Conservation (phyloP, 2,888 invertebrate genomes). For the Drosophila algonquin region DNA sequence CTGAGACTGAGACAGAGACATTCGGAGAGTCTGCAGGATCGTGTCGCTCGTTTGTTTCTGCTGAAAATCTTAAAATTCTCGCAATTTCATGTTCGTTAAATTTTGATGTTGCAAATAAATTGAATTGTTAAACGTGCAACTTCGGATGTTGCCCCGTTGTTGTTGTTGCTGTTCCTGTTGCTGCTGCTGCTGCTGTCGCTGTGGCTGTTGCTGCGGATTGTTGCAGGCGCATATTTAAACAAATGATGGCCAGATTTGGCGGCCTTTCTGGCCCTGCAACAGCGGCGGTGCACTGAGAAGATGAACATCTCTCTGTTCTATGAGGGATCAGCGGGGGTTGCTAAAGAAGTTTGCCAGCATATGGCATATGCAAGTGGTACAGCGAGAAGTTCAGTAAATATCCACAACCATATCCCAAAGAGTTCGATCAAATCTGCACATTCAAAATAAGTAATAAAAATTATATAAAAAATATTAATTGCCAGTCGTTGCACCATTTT, state of each 20-base stretch:
- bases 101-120: conserved; percentile 82
- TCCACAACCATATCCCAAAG: too few relatives aligned
- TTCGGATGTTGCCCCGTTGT: conserved; percentile 63
- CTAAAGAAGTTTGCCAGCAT: background rate
- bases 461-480: too few relatives aligned
- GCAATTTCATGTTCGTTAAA: conserved; percentile 84
- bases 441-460: background rate
- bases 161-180: conserved; percentile 19
- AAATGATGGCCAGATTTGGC: conserved; percentile 82
- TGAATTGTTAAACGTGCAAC: conserved; percentile 83
- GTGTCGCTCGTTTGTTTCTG: conserved; percentile 84
- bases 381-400: too few relatives aligned
- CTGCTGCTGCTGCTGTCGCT: conserved; percentile 39
- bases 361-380: too few relatives aligned
- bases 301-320: conserved; percentile 66
- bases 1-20: conserved; percentile 40
- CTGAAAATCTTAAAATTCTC: conserved; percentile 84
- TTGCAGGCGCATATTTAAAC: conserved; percentile 83
- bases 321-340: conserved; percentile 31
- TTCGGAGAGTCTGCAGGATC: conserved; percentile 72
- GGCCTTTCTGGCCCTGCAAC: conserved; percentile 51
- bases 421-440: background rate
- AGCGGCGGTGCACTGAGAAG: conserved; percentile 52
- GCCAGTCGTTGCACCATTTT: too few relatives aligned
- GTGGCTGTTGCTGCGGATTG: conserved; percentile 47